These are phyloP conservation scores for Notolepis coatsorum DNA, from an alignment of 2,797 vertebrate species.

Conservation along the genomic window DNA sequence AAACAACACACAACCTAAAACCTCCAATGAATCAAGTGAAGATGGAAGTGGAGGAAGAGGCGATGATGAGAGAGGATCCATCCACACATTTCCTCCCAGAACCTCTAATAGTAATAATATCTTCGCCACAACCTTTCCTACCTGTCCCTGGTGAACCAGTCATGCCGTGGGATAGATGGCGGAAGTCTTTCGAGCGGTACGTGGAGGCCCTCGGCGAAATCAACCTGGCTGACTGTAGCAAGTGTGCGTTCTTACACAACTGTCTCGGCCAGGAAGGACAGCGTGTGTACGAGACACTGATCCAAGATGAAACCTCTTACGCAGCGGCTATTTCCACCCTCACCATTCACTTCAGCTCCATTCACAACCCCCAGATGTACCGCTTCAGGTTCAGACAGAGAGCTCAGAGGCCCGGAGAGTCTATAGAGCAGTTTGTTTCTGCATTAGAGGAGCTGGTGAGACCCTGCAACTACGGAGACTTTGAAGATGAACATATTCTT, in stretches of 20 bases:
- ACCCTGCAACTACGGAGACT: conserved; percentile 40
- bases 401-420: conserved; percentile 63
- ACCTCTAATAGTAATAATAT: conserved; percentile 66
- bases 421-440: conserved; percentile 53
- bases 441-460: conserved; percentile 54
- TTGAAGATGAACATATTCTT: conserved; percentile 49
- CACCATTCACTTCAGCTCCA: conserved; percentile 48
- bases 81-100: conserved; percentile 39
- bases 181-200: conserved; percentile 66
- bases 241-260: conserved; percentile 62
- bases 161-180: conserved; percentile 68
- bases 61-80: conserved; percentile 32
- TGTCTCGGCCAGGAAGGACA: conserved; percentile 70
- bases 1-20: not conserved
- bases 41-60: conserved; percentile 29
- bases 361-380: conserved; percentile 28
- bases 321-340: conserved; percentile 47
- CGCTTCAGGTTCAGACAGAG: conserved; percentile 66
- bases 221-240: conserved; percentile 62
- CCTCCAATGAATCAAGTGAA: conserved; percentile 52
- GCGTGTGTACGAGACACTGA: conserved; percentile 49
- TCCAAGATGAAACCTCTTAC: conserved; percentile 40
- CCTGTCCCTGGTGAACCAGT: conserved; percentile 36
- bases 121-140: conserved; percentile 66
- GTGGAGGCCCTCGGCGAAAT: conserved; percentile 50